These are phyloP conservation scores for Peromyscus attwateri DNA, from an alignment of 2,797 vertebrate genomes.

Conservation along the genomic window DNA sequence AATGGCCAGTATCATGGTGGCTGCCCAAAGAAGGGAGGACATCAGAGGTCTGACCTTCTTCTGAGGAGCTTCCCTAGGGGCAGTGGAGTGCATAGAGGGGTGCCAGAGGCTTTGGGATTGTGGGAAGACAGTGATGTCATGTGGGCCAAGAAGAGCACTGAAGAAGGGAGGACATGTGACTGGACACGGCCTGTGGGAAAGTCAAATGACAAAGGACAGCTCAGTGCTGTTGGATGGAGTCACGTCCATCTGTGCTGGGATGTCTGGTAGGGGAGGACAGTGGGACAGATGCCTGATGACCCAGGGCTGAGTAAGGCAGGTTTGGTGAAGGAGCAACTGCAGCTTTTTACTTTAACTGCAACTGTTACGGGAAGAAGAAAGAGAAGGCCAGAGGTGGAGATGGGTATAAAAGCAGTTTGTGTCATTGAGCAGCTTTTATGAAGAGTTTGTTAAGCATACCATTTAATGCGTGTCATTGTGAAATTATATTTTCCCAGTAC, in stretches of 20 bases:
- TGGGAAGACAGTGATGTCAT: background rate
- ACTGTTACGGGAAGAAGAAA: background rate
- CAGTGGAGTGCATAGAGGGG: background rate
- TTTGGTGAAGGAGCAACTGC: background rate
- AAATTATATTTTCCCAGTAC: background rate
- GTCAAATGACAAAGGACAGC: background rate
- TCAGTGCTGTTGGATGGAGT: background rate
- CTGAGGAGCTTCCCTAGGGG: background rate
- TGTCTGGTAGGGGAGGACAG: rapidly evolving
- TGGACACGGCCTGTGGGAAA: background rate
- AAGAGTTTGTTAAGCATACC: background rate
- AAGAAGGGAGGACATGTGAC: background rate
- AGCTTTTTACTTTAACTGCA: background rate
- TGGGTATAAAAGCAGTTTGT: background rate
- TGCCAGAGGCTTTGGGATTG: background rate
- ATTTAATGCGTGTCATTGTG: background rate
- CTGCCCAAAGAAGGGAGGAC: background rate
- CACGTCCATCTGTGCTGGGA: background rate
- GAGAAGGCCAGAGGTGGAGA: background rate
- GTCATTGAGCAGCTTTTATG: background rate
- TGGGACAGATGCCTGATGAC: background rate
- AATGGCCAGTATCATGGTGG: background rate
- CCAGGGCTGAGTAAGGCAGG: background rate
- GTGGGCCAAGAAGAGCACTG: background rate
- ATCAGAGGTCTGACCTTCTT: background rate